Evolutionary conservation across 2,797 vertebrate genomes (phyloP).

Genomic region (Phalloptychus januarius): DNA sequence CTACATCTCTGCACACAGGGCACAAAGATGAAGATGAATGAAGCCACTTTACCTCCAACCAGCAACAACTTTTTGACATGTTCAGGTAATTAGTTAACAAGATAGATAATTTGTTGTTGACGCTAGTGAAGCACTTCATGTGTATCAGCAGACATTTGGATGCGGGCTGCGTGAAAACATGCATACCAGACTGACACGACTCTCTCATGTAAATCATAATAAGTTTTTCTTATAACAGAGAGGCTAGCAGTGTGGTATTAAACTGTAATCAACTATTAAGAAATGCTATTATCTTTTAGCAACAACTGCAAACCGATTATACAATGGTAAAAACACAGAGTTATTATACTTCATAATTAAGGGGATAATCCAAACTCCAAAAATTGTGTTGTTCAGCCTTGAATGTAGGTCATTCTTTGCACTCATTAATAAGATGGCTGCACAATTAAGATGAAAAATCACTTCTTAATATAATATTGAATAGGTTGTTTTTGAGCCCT

Average conservation of each 20-base stretch:
- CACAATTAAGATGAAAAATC: constrained; percentile 70
- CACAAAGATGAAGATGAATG: constrained; percentile 3
- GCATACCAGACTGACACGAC: neutral
- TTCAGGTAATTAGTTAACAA: constrained; percentile 4
- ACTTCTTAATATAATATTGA: constrained; percentile 68
- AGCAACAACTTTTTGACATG: constrained; percentile 1
- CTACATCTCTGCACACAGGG: neutral
- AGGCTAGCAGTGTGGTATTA: neutral
- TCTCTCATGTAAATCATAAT: neutral
- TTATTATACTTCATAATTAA: constrained; percentile 3
- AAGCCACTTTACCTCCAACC: neutral
- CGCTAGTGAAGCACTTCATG: neutral
- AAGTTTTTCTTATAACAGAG: neutral
- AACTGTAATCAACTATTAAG: neutral
- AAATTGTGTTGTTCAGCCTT: constrained; percentile 20
- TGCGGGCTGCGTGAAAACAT: neutral
- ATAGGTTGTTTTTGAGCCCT: constrained; percentile 76
- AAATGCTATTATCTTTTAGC: neutral
- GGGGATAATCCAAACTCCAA: constrained; percentile 19
- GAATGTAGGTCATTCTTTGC: constrained; percentile 66
- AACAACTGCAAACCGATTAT: neutral
- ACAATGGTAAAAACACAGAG: neutral
- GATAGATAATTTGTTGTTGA: constrained; percentile 5
- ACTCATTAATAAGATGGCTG: constrained; percentile 64
- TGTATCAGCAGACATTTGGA: neutral